Evolutionary conservation across 2,113 vertebrate genomes (phyloP), one percentile per base, ranked within the genome.

Genomic region (Coryphaenoides rupestris): DNA sequence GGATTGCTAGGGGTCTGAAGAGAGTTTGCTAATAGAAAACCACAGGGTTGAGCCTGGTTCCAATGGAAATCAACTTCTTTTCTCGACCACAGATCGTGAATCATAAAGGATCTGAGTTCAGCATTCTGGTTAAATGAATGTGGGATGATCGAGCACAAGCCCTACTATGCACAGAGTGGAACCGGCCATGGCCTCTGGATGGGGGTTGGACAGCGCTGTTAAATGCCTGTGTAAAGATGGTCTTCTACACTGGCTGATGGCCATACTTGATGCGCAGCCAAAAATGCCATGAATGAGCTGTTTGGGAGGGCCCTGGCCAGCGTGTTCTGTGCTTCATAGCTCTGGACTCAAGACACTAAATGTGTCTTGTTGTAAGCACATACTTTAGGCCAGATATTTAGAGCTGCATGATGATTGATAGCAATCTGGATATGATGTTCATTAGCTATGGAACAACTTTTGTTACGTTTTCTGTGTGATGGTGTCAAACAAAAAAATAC

Each of bases 81-180:
- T 73, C 77, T 66, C 13, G 50, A 81, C 78, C 75, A 66, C 60
- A 33, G 77, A 67, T 33, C 64, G 66, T 23, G 52, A 80, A 76
- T 69, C 50, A 66, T 26, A 55, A 70, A 69, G 65, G 63, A 68
- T 76, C 68, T 59, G 52, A 61, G 63, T 69, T 73, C 70, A 16
- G 75, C 66, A 80, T 85, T 75, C 65, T 68, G 74, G 74, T 46
- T 70, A 76, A 85, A 78, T 75, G 75, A 74, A 50, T 70, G 73
- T 67, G 63, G 62, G 72, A 73, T 70, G 68, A 70, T 69, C 73
- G 55, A 64, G 33, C 7, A 9, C 33, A 40, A 12, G 33, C 33
- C 33, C 9, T 40, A 40, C 33, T 9, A n/a, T n/a, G n/a, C 33
- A 40, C 33, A 7, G 33, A 12, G 33, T 40, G 33, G 7, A 40